Evolutionary conservation across 2,888 invertebrate species (phyloP).

Genomic region (Eupithecia tripunctaria): DNA sequence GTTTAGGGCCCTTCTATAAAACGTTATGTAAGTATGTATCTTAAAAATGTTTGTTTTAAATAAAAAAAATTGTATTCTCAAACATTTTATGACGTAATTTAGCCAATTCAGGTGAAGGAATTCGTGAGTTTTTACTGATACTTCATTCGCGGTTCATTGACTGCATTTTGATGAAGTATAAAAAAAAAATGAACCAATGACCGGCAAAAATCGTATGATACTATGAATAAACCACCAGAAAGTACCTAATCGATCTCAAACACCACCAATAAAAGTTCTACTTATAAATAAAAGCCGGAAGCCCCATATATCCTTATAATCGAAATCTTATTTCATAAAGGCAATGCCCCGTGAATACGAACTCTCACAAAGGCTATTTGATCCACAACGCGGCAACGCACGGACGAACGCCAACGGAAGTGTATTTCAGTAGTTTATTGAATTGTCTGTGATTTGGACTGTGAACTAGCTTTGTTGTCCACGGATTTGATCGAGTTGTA

Average conservation of each 20-base stretch:
- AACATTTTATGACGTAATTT: not conserved
- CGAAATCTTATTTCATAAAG: conserved; percentile 77
- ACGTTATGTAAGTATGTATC: too few relatives aligned
- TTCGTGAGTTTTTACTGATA: not conserved
- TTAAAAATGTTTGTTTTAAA: too few relatives aligned
- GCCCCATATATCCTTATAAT: conserved; percentile 57
- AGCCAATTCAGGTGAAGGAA: not conserved
- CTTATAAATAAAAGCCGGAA: conserved; percentile 31
- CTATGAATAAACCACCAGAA: not conserved
- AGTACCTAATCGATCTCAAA: not conserved
- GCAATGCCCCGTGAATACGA: conserved; percentile 73
- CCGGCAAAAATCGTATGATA: not conserved
- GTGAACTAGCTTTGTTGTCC: not conserved
- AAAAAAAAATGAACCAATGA: not conserved
- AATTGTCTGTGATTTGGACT: conserved; percentile 26
- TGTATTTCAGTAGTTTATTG: conserved; percentile 54
- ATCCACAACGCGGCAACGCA: conserved; percentile 52
- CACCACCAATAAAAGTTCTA: not conserved
- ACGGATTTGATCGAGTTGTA: not conserved
- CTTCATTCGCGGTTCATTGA: not conserved
- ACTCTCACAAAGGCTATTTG: conserved; percentile 64
- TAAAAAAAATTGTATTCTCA: not conserved
- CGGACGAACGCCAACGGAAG: conserved; percentile 52
- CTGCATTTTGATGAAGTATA: not conserved
- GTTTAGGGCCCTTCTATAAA: too few relatives aligned